Evolutionary conservation across 2,888 invertebrate species (phyloP).

Genomic region (Synanthedon tipuliformis): DNA sequence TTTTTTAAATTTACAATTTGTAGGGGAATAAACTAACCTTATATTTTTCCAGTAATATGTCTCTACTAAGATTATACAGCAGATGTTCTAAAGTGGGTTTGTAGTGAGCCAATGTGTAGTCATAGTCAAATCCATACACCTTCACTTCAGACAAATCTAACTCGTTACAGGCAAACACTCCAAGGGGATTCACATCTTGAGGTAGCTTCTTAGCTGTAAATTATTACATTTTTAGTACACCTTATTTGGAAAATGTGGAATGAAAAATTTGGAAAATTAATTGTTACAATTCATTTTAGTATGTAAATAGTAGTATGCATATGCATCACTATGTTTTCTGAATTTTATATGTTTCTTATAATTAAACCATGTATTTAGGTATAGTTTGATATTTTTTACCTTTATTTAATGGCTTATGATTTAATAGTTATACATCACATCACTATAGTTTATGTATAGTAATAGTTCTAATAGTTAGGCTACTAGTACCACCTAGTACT

Average conservation of each 20-base stretch:
- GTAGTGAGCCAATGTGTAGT: constrained; percentile 96
- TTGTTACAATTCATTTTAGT: background rate
- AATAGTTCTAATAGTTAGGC: too few species aligned
- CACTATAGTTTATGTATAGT: too few species aligned
- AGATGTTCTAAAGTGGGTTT: constrained; percentile 89
- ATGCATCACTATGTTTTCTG: too few species aligned
- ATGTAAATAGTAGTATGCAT: background rate
- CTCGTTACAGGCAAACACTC: constrained; percentile 97
- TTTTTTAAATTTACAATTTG: too few species aligned
- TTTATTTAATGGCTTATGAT: too few species aligned
- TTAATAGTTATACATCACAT: too few species aligned
- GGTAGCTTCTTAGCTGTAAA: constrained; percentile 86
- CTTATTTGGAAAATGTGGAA: background rate
- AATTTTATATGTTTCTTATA: too few species aligned
- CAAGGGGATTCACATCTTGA: constrained; percentile 85
- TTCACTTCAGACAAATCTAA: constrained; percentile 90
- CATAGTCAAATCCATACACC: constrained; percentile 98
- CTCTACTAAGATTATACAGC: constrained; percentile 90
- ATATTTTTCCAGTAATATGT: constrained; percentile 86
- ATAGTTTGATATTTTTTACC: too few species aligned
- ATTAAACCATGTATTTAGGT: too few species aligned
- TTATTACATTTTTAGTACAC: background rate
- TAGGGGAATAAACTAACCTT: constrained; percentile 72
- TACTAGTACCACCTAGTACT: too few species aligned
- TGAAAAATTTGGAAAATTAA: background rate